These are phyloP conservation scores for Ditylenchus weischeri DNA, from an alignment of 2,888 invertebrate species.

Conservation along the genomic window DNA sequence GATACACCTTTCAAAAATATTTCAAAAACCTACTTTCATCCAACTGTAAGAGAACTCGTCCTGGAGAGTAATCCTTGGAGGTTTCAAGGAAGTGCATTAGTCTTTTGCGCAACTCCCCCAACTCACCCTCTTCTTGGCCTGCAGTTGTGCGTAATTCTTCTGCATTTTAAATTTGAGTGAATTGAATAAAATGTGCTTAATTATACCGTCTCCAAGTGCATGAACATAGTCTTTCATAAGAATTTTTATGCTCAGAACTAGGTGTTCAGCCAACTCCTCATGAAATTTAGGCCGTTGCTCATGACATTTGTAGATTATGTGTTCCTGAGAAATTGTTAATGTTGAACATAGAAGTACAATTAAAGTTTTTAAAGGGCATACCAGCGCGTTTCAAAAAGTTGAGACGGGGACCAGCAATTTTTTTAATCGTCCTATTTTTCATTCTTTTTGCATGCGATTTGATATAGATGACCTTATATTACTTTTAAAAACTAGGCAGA, in stretches of 20 bases:
- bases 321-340: slow-evolving; percentile 68
- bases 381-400: too few species aligned
- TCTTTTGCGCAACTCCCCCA: slow-evolving; percentile 67
- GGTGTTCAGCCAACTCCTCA: slow-evolving; percentile 83
- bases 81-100: slow-evolving; percentile 61
- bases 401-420: too few species aligned
- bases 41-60: slow-evolving; percentile 45
- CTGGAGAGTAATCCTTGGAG: slow-evolving; percentile 46
- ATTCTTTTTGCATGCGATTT: too few species aligned
- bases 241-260: slow-evolving; percentile 70
- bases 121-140: slow-evolving; percentile 62
- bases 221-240: slow-evolving; percentile 60
- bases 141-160: slow-evolving; percentile 60
- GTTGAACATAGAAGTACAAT: too few species aligned
- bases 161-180: slow-evolving; percentile 35
- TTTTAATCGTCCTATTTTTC: too few species aligned
- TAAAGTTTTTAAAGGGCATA: too few species aligned
- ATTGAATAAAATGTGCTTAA: background rate
- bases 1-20: slow-evolving; percentile 6
- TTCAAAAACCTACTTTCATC: slow-evolving; percentile 23
- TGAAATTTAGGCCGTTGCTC: slow-evolving; percentile 82
- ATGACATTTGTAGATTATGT: slow-evolving; percentile 83
- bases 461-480: too few species aligned
- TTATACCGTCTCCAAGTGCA: slow-evolving; percentile 56
- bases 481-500: too few species aligned